phyloP scores from a whole-genome alignment of 2,113 vertebrate genomes.

The Anhinga anhinga region DNA sequence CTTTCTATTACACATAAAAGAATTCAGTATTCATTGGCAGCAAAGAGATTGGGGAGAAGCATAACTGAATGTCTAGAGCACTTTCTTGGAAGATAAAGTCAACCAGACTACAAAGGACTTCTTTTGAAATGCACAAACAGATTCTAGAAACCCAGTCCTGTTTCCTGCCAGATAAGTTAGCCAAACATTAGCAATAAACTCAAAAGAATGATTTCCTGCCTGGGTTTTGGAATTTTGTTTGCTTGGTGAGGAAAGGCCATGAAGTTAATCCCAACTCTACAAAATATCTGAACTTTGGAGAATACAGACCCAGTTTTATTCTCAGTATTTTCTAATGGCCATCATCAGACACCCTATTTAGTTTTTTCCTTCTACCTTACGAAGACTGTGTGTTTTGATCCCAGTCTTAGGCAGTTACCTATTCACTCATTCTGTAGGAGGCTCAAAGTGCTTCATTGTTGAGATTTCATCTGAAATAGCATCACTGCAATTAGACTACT shows the following conservation, averaged over 20 bases:
- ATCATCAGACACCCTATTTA: neutral
- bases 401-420: neutral
- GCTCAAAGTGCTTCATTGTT: neutral
- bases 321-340: neutral
- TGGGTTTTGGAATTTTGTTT: neutral
- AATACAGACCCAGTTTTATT: neutral
- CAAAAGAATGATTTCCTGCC: neutral
- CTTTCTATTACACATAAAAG: neutral
- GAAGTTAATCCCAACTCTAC: neutral
- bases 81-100: neutral
- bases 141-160: neutral
- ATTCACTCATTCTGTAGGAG: rapidly evolving
- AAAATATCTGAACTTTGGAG: neutral
- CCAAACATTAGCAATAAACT: neutral
- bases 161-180: neutral
- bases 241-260: neutral
- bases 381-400: neutral
- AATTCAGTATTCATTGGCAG: neutral
- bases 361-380: neutral
- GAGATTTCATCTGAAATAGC: neutral
- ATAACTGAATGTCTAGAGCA: neutral
- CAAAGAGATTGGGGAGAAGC: neutral
- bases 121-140: neutral
- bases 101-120: neutral
- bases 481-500: neutral